phyloP scores from a whole-genome alignment of 2,797 vertebrate species.

The Furcifer pardalis region DNA sequence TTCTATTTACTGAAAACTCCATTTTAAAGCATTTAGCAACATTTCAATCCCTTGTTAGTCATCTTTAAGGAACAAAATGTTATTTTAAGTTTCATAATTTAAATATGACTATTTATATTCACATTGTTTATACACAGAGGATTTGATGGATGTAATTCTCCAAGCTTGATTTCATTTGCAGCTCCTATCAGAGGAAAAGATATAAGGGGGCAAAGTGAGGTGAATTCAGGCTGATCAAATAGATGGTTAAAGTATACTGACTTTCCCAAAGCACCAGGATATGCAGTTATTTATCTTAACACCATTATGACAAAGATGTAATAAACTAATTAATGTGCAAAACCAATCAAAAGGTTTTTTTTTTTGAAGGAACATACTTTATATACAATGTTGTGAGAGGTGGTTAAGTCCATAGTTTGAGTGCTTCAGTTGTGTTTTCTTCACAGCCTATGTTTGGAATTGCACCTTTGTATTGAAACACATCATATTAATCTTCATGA shows the following conservation, averaged over 20 bases:
- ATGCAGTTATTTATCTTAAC: no score
- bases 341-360: no score
- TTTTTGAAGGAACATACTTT: no score
- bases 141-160: neutral
- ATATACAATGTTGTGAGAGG: no score
- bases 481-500: neutral
- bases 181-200: neutral
- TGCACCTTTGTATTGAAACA: neutral
- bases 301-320: no score
- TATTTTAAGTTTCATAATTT: neutral
- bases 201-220: no score
- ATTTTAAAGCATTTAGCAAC: constrained; percentile 43
- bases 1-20: constrained; percentile 21
- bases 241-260: neutral
- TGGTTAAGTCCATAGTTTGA: no score
- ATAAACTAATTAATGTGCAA: no score
- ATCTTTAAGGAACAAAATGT: neutral
- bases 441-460: neutral
- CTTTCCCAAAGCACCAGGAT: neutral
- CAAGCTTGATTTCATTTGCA: neutral
- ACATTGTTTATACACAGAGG: neutral
- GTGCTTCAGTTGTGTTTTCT: no score
- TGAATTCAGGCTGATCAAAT: neutral
- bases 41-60: constrained; percentile 29
- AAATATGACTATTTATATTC: neutral